Evolutionary conservation across 2,797 vertebrate species (phyloP).

Genomic region (Chelon labrosus): DNA sequence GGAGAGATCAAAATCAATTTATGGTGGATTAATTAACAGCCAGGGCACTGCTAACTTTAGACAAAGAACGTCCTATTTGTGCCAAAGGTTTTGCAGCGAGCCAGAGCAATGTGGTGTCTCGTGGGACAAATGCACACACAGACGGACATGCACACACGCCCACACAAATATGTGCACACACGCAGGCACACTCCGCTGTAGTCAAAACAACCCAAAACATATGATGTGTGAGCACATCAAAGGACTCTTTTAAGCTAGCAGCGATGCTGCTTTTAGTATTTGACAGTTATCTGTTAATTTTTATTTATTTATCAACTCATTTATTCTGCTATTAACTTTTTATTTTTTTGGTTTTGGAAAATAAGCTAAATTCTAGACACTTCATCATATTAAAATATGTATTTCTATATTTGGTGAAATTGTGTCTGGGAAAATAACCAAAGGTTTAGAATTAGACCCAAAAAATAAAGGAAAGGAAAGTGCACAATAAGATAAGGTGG

Average conservation of each 20-base stretch:
- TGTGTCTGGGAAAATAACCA: constrained; percentile 31
- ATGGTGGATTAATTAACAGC: constrained; percentile 72
- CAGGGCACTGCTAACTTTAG: constrained; percentile 70
- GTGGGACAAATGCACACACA: constrained; percentile 33
- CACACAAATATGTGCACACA: neutral
- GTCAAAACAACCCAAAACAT: constrained; percentile 74
- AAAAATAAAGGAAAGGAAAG: constrained; percentile 54
- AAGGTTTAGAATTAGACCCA: constrained; percentile 16
- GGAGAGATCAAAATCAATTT: constrained; percentile 72
- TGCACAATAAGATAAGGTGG: constrained; percentile 50
- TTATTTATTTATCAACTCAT: constrained; percentile 58
- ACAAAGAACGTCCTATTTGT: constrained; percentile 60
- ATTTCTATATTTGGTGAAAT: constrained; percentile 39
- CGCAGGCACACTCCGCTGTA: constrained; percentile 29
- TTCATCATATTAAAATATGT: constrained; percentile 26
- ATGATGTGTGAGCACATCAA: constrained; percentile 66
- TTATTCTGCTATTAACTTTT: constrained; percentile 43
- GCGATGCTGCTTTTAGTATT: constrained; percentile 60
- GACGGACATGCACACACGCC: neutral
- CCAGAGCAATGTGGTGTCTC: constrained; percentile 52
- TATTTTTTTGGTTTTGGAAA: constrained; percentile 32
- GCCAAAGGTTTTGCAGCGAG: constrained; percentile 64
- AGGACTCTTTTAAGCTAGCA: constrained; percentile 63
- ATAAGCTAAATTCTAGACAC: constrained; percentile 42
- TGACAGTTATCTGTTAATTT: constrained; percentile 63